These are phyloP conservation scores for Luperina testacea DNA, from an alignment of 2,888 invertebrate species.

Conservation along the genomic window DNA sequence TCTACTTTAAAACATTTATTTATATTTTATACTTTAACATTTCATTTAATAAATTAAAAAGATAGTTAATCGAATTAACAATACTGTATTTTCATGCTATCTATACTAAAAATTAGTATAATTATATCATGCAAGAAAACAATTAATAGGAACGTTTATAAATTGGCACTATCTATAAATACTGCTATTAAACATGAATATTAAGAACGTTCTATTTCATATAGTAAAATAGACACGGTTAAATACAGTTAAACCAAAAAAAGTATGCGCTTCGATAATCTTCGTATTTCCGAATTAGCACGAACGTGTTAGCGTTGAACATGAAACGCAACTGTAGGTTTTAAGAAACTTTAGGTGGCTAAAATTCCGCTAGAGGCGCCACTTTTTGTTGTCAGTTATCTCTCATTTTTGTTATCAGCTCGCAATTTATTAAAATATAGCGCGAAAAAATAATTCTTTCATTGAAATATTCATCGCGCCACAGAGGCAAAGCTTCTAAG, in stretches of 20 bases:
- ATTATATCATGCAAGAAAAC: constrained; percentile 26
- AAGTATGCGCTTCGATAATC: not conserved
- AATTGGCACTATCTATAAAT: constrained; percentile 47
- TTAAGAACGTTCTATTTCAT: not conserved
- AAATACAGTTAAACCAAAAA: not conserved
- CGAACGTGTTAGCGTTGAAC: not conserved
- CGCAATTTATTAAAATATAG: not conserved
- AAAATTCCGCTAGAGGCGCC: not conserved
- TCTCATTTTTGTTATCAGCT: no score
- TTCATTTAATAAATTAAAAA: constrained; percentile 19
- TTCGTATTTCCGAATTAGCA: not conserved
- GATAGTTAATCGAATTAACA: constrained; percentile 13
- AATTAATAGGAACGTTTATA: constrained; percentile 30
- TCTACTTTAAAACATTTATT: constrained; percentile 26
- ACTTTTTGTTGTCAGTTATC: not conserved
- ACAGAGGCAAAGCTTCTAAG: no score
- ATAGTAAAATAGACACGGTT: not conserved
- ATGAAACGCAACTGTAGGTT: not conserved
- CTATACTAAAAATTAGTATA: constrained; percentile 1
- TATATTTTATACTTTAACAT: constrained; percentile 36
- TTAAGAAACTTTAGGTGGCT: not conserved
- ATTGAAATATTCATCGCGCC: not conserved
- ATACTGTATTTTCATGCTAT: constrained; percentile 11
- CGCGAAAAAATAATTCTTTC: not conserved
- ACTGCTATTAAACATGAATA: not conserved